Conservation (phyloP, 2,113 vertebrate genomes). For the Orycteropus afer region DNA sequence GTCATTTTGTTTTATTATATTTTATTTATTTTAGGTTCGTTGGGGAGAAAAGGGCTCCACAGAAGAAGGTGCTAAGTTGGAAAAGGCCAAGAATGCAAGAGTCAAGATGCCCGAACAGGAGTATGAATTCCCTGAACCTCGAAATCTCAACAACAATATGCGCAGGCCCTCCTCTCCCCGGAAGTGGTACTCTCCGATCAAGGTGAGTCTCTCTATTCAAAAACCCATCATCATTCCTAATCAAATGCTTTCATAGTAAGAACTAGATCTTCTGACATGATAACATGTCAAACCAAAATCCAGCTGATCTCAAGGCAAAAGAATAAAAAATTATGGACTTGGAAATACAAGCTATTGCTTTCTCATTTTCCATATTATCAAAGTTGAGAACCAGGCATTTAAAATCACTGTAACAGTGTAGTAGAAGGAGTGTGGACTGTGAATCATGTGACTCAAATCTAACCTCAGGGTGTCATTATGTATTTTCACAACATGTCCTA, state of each 20-base stretch:
- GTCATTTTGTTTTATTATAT: not conserved
- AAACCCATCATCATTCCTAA: not conserved
- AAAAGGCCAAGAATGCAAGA: constrained; percentile 97
- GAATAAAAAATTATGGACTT: not conserved
- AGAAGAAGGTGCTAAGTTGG: constrained; percentile 97
- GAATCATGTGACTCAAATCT: not conserved
- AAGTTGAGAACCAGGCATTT: not conserved
- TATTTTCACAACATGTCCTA: not conserved
- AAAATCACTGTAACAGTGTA: not conserved
- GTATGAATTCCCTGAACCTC: constrained; percentile 87
- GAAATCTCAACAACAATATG: constrained; percentile 91
- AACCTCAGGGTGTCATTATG: not conserved
- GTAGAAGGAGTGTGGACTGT: not conserved
- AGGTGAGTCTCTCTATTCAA: constrained; percentile 85
- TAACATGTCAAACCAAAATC: not conserved
- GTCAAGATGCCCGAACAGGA: constrained; percentile 99
- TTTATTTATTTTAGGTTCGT: constrained; percentile 89
- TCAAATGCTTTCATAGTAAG: not conserved
- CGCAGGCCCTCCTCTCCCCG: constrained; percentile 87
- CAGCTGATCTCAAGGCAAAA: not conserved
- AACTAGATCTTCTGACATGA: not conserved
- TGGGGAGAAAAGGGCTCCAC: constrained; percentile 99
- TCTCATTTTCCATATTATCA: not conserved
- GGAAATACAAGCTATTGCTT: not conserved
- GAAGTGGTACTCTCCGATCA: constrained; percentile 98